Conservation (phyloP, 2,888 invertebrate genomes). For the Bombylius major region DNA sequence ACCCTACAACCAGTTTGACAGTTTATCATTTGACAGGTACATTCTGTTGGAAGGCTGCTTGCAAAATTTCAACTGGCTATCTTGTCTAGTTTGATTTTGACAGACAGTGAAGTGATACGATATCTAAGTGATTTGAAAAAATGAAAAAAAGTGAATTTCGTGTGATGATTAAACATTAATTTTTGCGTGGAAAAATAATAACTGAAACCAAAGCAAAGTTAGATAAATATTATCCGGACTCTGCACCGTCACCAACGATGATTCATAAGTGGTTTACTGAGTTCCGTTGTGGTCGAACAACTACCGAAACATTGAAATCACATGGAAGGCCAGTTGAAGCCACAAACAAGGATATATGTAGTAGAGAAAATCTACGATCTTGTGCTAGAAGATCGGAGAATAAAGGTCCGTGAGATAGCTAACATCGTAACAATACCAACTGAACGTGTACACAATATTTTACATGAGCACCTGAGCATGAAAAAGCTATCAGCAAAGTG, state of each 20-base stretch:
- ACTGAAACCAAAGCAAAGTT: neutral
- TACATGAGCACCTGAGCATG: conserved; percentile 21
- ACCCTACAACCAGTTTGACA: too few species aligned
- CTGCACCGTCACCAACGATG: neutral
- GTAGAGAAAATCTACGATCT: conserved; percentile 20
- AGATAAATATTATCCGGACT: conserved; percentile 4
- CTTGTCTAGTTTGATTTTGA: too few species aligned
- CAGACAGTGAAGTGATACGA: too few species aligned
- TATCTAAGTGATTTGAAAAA: neutral
- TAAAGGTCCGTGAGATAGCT: conserved; percentile 22
- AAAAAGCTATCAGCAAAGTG: conserved; percentile 24
- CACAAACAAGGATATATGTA: conserved; percentile 1
- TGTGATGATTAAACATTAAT: neutral
- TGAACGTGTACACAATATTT: conserved; percentile 17
- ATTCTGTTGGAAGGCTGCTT: too few species aligned
- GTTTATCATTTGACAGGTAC: too few species aligned
- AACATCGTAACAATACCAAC: conserved; percentile 15
- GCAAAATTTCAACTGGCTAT: too few species aligned
- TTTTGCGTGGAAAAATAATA: neutral
- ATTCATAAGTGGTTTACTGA: neutral
- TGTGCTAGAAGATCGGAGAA: conserved; percentile 20
- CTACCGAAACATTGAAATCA: neutral
- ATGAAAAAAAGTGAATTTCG: neutral
- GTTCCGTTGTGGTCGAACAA: neutral
- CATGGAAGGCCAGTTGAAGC: conserved; percentile 1